Conservation (phyloP, 2,797 vertebrate genomes). For the Petrocephalus sullivani region DNA sequence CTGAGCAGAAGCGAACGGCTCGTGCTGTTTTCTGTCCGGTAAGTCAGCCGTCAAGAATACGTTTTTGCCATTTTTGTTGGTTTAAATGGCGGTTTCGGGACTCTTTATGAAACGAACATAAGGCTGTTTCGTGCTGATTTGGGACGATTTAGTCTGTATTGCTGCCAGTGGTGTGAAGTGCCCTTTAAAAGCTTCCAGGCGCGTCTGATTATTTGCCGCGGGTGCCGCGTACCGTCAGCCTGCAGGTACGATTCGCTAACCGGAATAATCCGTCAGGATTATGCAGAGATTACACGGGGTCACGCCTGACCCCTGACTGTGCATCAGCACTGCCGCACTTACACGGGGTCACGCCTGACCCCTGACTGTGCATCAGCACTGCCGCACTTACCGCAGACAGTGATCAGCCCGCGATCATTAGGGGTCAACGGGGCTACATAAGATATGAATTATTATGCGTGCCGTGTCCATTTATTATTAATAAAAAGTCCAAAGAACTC, state of each 20-base stretch:
- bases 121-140: neutral
- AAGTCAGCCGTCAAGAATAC: neutral
- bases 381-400: neutral
- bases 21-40: neutral
- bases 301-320: neutral
- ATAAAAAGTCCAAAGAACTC: neutral
- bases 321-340: neutral
- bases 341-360: neutral
- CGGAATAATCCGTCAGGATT: neutral
- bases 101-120: neutral
- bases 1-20: neutral
- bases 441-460: neutral
- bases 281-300: neutral
- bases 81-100: neutral
- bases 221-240: neutral
- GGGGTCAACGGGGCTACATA: neutral
- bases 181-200: neutral
- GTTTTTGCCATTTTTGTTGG: neutral
- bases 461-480: neutral
- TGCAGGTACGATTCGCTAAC: neutral
- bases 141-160: neutral
- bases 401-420: neutral
- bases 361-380: neutral
- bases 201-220: neutral
- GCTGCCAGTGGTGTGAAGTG: neutral